A percentile compares a stretch with the other conserved stretches of the same genome.
Evolutionary conservation across 2,113 vertebrate genomes (phyloP).

Genomic region (Oryzias melastigma): DNA sequence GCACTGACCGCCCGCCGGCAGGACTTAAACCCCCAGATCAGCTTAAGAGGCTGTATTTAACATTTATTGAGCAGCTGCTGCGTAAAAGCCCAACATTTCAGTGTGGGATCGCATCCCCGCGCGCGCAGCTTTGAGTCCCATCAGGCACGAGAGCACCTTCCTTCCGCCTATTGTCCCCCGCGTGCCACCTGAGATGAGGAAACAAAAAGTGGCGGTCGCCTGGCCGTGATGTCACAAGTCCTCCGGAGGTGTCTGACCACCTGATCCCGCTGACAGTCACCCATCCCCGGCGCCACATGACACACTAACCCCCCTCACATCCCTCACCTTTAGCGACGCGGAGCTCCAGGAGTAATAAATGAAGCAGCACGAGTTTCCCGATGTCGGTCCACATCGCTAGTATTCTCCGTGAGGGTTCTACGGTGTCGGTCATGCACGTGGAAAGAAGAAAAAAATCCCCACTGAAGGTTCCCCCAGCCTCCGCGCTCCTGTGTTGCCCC

Average conservation of each 20-base stretch:
- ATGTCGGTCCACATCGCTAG: conserved; percentile 76
- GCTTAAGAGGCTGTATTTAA: not conserved
- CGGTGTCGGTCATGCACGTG: conserved; percentile 48
- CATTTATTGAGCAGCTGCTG: not conserved
- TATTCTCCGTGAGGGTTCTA: conserved; percentile 29
- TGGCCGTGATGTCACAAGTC: too few relatives aligned
- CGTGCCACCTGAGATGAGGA: conserved; percentile 11
- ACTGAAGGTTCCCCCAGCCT: conserved; percentile 12
- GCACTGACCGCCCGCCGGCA: not conserved
- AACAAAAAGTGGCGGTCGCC: not conserved
- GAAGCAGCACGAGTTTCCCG: conserved; percentile 73
- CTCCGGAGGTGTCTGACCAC: too few relatives aligned
- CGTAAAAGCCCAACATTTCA: not conserved
- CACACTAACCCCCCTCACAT: conserved; percentile 13
- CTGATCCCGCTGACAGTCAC: too few relatives aligned
- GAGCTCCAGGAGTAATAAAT: conserved; percentile 74
- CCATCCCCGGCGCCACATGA: conserved; percentile 1
- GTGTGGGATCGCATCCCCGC: not conserved
- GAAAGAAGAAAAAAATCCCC: conserved; percentile 37
- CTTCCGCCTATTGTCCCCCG: conserved; percentile 39
- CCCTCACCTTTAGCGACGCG: conserved; percentile 67
- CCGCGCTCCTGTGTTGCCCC: conserved; percentile 9
- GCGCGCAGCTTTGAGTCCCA: not conserved
- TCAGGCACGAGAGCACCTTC: conserved; percentile 3
- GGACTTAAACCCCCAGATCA: conserved; percentile 2